phyloP scores from a whole-genome alignment of 2,113 vertebrate genomes.

The Peromyscus maniculatus region DNA sequence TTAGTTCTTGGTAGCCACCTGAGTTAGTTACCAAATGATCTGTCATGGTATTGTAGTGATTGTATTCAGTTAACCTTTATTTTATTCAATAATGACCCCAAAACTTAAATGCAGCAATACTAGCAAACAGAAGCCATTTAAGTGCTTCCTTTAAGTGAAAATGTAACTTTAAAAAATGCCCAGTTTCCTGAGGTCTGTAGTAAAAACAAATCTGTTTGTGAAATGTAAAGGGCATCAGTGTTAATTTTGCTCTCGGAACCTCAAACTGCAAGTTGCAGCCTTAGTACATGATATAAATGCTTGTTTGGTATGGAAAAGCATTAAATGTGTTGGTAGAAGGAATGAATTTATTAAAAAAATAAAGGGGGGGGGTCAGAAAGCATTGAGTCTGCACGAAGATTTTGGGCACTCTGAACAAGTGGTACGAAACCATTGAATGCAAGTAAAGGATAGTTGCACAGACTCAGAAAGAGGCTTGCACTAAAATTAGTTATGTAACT shows the following conservation, averaged over 20 bases:
- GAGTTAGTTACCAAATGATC: neutral
- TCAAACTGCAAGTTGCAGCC: neutral
- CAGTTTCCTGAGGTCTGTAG: neutral
- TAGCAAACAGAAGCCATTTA: neutral
- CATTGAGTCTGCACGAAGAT: neutral
- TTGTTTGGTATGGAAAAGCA: neutral
- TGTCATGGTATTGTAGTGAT: neutral
- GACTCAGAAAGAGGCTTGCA: neutral
- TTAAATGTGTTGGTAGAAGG: neutral
- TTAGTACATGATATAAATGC: neutral
- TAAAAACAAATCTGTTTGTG: neutral
- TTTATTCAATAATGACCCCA: neutral
- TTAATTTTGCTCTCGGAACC: neutral
- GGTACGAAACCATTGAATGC: neutral
- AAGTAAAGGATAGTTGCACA: neutral
- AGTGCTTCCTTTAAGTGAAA: neutral
- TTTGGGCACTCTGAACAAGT: neutral
- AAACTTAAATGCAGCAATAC: neutral
- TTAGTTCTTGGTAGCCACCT: neutral
- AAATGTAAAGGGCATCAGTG: neutral
- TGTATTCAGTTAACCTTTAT: neutral
- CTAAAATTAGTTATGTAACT: neutral
- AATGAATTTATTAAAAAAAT: neutral
- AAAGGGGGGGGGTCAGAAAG: neutral
- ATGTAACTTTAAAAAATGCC: neutral